These are phyloP conservation scores for Scaptomyza graminum DNA, from an alignment of 1,140 invertebrate species.

Conservation along the genomic window DNA sequence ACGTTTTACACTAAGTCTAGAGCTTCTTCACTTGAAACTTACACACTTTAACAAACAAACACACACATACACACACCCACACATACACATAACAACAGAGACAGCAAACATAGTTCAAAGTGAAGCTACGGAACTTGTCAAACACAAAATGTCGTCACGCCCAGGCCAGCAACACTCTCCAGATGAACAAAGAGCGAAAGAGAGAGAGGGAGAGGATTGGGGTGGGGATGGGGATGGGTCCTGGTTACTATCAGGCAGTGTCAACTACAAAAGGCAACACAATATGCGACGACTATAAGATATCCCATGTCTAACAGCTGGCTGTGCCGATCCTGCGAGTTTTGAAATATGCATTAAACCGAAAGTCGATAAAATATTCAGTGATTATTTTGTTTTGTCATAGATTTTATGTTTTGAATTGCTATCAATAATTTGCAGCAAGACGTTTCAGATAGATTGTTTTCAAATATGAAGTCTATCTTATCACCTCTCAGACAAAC, in stretches of 20 bases:
- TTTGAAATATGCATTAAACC: no score
- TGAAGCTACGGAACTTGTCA: slow-evolving; percentile 44
- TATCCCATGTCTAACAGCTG: neutral
- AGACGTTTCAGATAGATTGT: no score
- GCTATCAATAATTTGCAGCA: no score
- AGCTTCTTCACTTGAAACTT: slow-evolving; percentile 31
- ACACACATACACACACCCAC: neutral
- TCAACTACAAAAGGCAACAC: slow-evolving; percentile 46
- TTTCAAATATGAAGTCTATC: no score
- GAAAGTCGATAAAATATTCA: no score
- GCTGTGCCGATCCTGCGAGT: no score
- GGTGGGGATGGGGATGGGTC: neutral
- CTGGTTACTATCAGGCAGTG: slow-evolving; percentile 35
- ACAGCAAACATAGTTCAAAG: slow-evolving; percentile 41
- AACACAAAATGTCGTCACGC: slow-evolving; percentile 46
- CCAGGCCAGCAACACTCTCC: slow-evolving; percentile 6
- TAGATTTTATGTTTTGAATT: no score
- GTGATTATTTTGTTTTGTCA: no score
- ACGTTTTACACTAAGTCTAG: slow-evolving; percentile 35
- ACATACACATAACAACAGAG: neutral
- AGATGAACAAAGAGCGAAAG: slow-evolving; percentile 17
- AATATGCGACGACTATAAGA: neutral
- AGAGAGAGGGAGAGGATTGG: no score
- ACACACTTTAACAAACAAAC: slow-evolving; percentile 11
- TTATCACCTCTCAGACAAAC: no score